These are phyloP conservation scores for Corvus cornix DNA, from an alignment of 2,113 vertebrate genomes.

Conservation along the genomic window DNA sequence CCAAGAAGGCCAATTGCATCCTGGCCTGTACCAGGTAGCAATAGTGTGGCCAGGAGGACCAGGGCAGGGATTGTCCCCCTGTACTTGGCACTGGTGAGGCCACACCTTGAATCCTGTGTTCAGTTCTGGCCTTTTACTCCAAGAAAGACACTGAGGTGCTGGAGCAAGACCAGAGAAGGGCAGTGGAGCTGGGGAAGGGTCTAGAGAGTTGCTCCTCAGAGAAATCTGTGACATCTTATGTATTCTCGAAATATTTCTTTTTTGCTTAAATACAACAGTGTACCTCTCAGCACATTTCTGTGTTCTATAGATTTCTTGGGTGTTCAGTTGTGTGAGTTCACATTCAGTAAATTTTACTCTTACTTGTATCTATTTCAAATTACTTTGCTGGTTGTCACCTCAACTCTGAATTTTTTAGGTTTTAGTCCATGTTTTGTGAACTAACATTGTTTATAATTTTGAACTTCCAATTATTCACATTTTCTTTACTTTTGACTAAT, in stretches of 20 bases:
- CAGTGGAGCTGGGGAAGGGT: not conserved
- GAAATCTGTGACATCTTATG: not conserved
- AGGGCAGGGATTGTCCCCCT: not conserved
- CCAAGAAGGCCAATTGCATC: not conserved
- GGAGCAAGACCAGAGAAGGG: not conserved
- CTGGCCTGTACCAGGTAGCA: not conserved
- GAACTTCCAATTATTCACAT: not conserved
- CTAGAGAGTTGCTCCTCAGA: not conserved
- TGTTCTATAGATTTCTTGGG: conserved; percentile 21
- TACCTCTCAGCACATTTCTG: not conserved
- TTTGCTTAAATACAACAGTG: not conserved
- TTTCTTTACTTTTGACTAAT: not conserved
- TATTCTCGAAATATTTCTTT: not conserved
- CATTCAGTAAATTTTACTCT: not conserved
- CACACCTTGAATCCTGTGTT: rapidly evolving
- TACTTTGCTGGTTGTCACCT: conserved; percentile 4
- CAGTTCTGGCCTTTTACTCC: rapidly evolving
- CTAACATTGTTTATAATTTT: not conserved
- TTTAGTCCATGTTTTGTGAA: not conserved
- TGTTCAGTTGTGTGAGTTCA: conserved; percentile 7
- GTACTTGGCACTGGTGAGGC: rapidly evolving
- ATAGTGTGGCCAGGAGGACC: not conserved
- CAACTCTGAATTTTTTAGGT: not conserved
- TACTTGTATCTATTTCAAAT: conserved; percentile 38
- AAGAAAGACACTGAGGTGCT: rapidly evolving